Conservation (phyloP, 2,113 vertebrate species). For the Enhydra lutris region DNA sequence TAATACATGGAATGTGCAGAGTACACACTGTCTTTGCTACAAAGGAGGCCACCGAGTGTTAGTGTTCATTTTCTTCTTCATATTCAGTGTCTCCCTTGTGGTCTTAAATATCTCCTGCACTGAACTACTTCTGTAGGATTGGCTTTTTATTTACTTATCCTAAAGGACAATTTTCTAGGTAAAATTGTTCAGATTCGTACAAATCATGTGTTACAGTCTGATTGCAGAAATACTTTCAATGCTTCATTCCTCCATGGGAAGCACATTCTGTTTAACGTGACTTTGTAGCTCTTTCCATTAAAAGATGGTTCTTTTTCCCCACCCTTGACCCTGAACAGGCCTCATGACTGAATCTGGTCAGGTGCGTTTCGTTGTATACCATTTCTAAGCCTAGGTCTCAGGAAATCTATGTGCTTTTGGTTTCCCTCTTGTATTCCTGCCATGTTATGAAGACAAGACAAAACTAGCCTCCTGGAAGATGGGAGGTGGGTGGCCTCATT, state of each 20-base stretch:
- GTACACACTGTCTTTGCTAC: not conserved
- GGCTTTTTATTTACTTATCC: slow-evolving; percentile 10
- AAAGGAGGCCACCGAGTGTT: not conserved
- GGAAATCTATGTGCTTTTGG: not conserved
- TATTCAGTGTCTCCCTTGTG: not conserved
- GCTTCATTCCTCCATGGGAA: not conserved
- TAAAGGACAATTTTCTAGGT: not conserved
- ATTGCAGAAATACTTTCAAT: not conserved
- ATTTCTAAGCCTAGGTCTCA: not conserved
- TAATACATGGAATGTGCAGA: not conserved
- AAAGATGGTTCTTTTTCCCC: not conserved
- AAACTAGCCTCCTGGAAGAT: not conserved
- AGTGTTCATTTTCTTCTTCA: not conserved
- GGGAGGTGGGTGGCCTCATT: not conserved
- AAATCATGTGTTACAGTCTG: not conserved
- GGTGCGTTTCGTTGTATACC: rapidly evolving
- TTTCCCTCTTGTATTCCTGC: not conserved
- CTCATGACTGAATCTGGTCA: not conserved
- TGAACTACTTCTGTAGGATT: not conserved
- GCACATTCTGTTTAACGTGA: not conserved
- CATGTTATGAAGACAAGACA: not conserved
- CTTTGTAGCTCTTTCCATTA: not conserved
- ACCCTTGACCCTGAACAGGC: not conserved
- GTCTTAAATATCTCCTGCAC: not conserved
- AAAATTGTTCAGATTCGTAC: not conserved